Conservation (phyloP, 1,140 invertebrate genomes). For the Pseudomyrmex concolor region DNA sequence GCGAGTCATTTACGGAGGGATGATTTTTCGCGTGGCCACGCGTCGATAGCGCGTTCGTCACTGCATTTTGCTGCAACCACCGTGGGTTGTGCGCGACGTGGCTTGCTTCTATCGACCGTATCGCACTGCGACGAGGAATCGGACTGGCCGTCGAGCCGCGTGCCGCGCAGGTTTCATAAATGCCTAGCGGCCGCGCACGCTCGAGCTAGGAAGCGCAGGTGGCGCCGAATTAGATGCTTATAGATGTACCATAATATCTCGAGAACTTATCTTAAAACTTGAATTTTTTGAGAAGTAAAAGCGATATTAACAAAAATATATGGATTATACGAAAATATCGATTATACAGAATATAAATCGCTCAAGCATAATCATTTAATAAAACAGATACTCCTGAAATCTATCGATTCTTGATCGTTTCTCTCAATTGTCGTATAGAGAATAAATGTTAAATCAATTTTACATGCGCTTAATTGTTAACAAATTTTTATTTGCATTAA, state of each 20-base stretch:
- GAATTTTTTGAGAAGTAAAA: no score
- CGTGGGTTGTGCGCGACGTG: slow-evolving; percentile 58
- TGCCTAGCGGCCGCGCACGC: slow-evolving; percentile 34
- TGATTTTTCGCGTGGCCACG: slow-evolving; percentile 17
- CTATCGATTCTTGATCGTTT: no score
- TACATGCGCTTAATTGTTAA: no score
- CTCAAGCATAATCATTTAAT: no score
- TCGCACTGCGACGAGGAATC: slow-evolving; percentile 80
- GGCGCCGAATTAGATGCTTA: slow-evolving; percentile 49
- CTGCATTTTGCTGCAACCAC: slow-evolving; percentile 66
- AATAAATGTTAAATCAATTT: no score
- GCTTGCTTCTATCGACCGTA: slow-evolving; percentile 78
- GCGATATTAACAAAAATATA: no score
- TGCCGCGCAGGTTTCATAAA: slow-evolving; percentile 77
- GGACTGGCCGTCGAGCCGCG: slow-evolving; percentile 70
- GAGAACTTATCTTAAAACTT: neutral
- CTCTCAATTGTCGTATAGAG: no score
- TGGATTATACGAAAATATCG: no score
- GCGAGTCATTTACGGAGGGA: neutral
- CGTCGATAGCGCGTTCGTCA: slow-evolving; percentile 36
- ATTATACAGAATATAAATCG: no score
- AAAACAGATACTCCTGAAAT: no score
- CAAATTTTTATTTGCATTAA: no score
- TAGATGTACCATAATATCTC: neutral
- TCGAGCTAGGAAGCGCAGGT: slow-evolving; percentile 59